These are phyloP conservation scores for Myotis daubentonii DNA, from an alignment of 2,797 vertebrate genomes.

Conservation along the genomic window DNA sequence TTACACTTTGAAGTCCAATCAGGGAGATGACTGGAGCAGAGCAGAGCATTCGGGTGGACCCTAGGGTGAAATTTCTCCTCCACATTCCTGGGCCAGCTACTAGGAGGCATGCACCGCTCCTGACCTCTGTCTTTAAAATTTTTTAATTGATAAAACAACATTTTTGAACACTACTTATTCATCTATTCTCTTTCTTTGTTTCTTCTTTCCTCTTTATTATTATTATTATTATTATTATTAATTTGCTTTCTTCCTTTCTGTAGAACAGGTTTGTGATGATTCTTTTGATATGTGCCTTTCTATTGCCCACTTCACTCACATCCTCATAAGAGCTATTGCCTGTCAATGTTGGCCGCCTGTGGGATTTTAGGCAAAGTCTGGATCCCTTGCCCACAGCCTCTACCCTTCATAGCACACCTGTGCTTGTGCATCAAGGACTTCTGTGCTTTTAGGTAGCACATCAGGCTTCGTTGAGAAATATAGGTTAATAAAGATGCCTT, in stretches of 20 bases:
- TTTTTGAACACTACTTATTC: not conserved
- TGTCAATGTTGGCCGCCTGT: rapidly evolving
- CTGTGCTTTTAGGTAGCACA: not conserved
- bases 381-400: not conserved
- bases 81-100: not conserved
- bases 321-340: not conserved
- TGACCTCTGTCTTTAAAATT: not conserved
- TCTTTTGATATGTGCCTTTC: not conserved
- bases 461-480: not conserved
- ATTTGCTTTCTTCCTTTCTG: not conserved
- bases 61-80: not conserved
- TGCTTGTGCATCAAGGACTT: not conserved
- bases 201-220: not conserved
- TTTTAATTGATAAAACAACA: not conserved
- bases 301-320: not conserved
- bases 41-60: rapidly evolving
- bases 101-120: not conserved
- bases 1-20: not conserved
- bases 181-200: too few species aligned
- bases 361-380: not conserved
- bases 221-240: too few species aligned
- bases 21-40: not conserved
- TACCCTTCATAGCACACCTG: rapidly evolving
- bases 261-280: not conserved
- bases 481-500: not conserved